A percentile compares a stretch with the other conserved stretches of the same genome.
phyloP scores from a whole-genome alignment of 2,113 vertebrate species.

The Ceyx melanurus region DNA sequence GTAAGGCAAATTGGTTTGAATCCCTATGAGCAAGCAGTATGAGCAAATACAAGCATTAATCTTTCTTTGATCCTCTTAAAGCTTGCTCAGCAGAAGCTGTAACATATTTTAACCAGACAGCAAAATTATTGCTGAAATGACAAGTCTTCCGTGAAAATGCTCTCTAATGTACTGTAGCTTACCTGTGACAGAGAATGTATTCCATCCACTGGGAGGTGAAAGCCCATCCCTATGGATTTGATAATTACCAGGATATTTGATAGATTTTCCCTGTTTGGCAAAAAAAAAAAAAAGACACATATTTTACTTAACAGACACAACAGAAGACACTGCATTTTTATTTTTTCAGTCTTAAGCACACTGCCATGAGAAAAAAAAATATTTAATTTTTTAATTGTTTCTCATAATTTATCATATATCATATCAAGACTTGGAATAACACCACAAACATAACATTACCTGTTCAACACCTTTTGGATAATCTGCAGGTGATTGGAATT shows the following conservation, averaged over 20 bases:
- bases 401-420: neutral
- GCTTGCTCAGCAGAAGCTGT: neutral
- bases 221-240: conserved; percentile 94
- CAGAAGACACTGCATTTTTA: neutral
- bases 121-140: neutral
- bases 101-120: neutral
- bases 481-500: conserved; percentile 88
- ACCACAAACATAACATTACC: conserved; percentile 60
- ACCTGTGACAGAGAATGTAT: conserved; percentile 88
- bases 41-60: neutral
- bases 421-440: neutral
- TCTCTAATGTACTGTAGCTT: conserved; percentile 10
- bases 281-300: neutral
- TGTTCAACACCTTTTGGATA: conserved; percentile 85
- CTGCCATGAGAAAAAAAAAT: neutral
- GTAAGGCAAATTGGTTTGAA: neutral
- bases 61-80: neutral
- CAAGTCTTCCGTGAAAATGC: neutral
- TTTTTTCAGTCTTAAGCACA: neutral
- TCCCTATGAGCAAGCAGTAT: neutral
- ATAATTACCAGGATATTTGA: conserved; percentile 88
- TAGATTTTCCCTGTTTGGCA: conserved; percentile 82
- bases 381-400: neutral
- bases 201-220: conserved; percentile 92
- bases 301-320: neutral